Evolutionary conservation across 2,888 invertebrate genomes (phyloP), one percentile per base, ranked within the genome.

Genomic region (Spialia ferax): DNA sequence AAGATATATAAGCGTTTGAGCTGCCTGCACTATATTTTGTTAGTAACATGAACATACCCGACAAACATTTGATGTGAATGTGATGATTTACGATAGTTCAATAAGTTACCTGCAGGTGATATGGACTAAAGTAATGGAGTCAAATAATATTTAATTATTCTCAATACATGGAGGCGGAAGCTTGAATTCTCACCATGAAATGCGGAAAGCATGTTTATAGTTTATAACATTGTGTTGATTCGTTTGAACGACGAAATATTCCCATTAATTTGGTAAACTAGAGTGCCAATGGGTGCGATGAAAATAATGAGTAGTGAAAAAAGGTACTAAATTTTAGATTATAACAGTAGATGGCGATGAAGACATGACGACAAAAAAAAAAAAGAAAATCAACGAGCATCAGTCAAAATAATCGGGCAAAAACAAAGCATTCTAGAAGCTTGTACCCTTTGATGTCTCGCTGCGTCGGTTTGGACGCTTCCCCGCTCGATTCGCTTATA

Each of bases 401-500:
- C 87, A 88, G 82, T 85, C 80, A 85, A 85, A 85, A 84, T 81
- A 80, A 79, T 83, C 82, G 87, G 84, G 87, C 87, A 86, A 87
- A 86, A 85, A 83, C 82, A 85, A 87, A 89, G 86, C 88, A 89
- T 87, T 88, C 88, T 89, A 89, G 85, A 91, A 85, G 88, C 87
- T 84, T 87, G 89, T 93, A 93, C 93, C 93, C 93, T 93, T 91
- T 93, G 75, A 86, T 81, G 79, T 89, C 87, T 78, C 90, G 92
- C 80, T 91, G 92, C 74, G 89, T 90, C 71, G 91, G 89, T 84
- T 91, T 91, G 76, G 91, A 89, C 70, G 86, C 89, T 75, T 92
- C 91, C 74, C 92, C 91, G 82, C 93, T 93, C 72, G 93, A 93
- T 81, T 93, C 93, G 81, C 93, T 93, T 83, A 93, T 90, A 86